Base-by-base conservation (phyloP, 2,888 invertebrate genomes). In the Xestia ashworthii region DNA sequence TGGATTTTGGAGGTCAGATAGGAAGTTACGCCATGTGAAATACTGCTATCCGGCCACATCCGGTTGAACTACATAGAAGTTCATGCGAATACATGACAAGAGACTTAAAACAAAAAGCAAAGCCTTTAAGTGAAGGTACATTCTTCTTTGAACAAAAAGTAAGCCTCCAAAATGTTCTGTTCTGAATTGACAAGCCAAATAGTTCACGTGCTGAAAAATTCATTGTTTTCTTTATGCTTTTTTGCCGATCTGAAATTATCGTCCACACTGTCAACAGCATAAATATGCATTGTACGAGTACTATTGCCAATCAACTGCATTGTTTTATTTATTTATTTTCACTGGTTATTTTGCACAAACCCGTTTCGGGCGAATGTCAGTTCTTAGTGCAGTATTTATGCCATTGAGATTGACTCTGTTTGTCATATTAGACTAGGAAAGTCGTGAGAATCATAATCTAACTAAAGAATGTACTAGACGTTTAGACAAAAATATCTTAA, bases 241-340 rank as follows among this genome's bases (percentile, higher is more conserved):
- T 81, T 69, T 38, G 8, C 25, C 38, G 38, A 22, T 50, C 14
- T 14, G 14, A 68, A 69, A 82, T 82, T 65, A 80, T 69, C 14
- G 50, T 69, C 19, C 65, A 69, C 25, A 76, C 68, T 41, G 74
- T 46, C 60, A 75, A 74, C 64, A 69, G 65, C 25, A 76, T 82
- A 76, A 82, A 80, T 69, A 80, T 69, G 58, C 44, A 76, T 76
- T 68, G 48, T 68, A 16, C 55, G 50, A 38, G 48, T 68, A 16
- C 55, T 55, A 38, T 65, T 76, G 85, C 84, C 64, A 76, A 80
- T 82, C 76, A 76, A 69, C 58, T 41, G 65, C 46, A 53, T 76
- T 80, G 76, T 82, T 80, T 76, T 53, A 53, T 58, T 81, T 65
- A 75, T 76, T 82, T 76, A 38, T 64, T 38, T 55, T 48, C 19